These are phyloP conservation scores for Hypsibius dujardini DNA, from an alignment of 1,140 invertebrate genomes.

Conservation along the genomic window DNA sequence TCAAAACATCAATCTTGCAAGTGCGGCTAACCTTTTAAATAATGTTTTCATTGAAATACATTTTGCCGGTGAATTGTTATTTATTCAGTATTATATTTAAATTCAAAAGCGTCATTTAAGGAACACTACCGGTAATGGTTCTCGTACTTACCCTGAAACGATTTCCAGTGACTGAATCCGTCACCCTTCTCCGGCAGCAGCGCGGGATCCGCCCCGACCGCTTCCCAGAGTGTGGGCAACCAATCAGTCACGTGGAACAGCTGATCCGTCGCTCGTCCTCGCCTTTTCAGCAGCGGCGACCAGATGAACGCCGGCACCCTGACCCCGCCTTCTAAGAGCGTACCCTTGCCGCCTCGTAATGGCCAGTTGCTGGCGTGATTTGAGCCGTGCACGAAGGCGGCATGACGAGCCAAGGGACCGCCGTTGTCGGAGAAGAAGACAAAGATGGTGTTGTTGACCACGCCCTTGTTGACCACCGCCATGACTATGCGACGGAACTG, in stretches of 20 bases:
- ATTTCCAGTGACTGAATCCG: constrained; percentile 27
- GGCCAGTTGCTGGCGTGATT: constrained; percentile 82
- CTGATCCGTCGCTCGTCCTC: constrained; percentile 44
- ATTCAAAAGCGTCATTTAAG: neutral
- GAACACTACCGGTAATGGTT: neutral
- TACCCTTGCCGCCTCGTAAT: constrained; percentile 49
- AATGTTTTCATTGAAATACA: no score
- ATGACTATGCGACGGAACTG: constrained; percentile 59
- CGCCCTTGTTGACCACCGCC: constrained; percentile 42
- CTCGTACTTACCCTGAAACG: no score
- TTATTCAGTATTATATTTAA: constrained; percentile 20
- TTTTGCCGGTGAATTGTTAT: no score
- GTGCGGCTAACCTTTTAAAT: no score
- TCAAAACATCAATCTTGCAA: no score
- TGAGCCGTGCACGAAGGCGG: constrained; percentile 41
- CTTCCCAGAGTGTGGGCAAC: constrained; percentile 56
- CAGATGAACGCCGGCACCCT: constrained; percentile 56
- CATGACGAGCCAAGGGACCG: constrained; percentile 43
- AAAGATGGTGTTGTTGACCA: constrained; percentile 61
- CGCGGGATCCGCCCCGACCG: constrained; percentile 31
- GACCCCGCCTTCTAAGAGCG: constrained; percentile 73
- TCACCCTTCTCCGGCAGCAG: constrained; percentile 26
- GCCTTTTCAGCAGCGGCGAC: constrained; percentile 45
- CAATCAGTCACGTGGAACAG: constrained; percentile 68
- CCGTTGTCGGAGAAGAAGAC: constrained; percentile 73